Conservation (phyloP, 2,888 invertebrate species). For the Ectemnius cavifrons region DNA sequence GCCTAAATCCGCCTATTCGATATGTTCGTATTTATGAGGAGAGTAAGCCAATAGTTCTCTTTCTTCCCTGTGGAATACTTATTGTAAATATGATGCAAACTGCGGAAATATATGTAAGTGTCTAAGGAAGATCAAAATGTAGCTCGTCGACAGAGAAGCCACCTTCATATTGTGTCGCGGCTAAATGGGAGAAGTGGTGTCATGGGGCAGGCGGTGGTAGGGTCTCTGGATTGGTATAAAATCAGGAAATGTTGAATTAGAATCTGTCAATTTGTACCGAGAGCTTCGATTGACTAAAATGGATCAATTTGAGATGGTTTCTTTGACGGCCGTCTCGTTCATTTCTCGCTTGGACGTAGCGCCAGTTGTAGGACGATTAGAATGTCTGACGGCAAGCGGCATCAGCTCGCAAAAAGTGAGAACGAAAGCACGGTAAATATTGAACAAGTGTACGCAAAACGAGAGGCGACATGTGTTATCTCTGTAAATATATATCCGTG, state of each 20-base stretch:
- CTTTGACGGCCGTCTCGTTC: conserved; percentile 71
- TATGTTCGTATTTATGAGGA: conserved; percentile 68
- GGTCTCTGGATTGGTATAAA: neutral
- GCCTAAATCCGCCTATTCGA: conserved; percentile 55
- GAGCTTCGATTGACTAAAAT: conserved; percentile 1
- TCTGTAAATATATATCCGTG: conserved; percentile 29
- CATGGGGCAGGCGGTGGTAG: conserved; percentile 7
- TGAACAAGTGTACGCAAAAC: too few species aligned
- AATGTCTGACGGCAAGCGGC: conserved; percentile 66
- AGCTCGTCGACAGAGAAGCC: conserved; percentile 68
- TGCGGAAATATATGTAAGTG: conserved; percentile 72
- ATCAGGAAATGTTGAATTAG: neutral
- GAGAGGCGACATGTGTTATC: conserved; percentile 20
- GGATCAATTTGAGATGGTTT: conserved; percentile 71
- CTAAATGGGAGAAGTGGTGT: conserved; percentile 7
- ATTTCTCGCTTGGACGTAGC: conserved; percentile 67
- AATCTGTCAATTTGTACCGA: neutral
- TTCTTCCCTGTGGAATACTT: conserved; percentile 55
- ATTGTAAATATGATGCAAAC: conserved; percentile 72
- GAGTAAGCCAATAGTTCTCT: conserved; percentile 54
- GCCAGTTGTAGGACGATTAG: conserved; percentile 59
- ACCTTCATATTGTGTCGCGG: conserved; percentile 62
- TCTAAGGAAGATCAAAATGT: conserved; percentile 63
- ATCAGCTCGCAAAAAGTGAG: conserved; percentile 46
- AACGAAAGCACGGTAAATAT: too few species aligned